Evolutionary conservation across 2,888 invertebrate genomes (phyloP).

Genomic region (Drosophila dives): DNA sequence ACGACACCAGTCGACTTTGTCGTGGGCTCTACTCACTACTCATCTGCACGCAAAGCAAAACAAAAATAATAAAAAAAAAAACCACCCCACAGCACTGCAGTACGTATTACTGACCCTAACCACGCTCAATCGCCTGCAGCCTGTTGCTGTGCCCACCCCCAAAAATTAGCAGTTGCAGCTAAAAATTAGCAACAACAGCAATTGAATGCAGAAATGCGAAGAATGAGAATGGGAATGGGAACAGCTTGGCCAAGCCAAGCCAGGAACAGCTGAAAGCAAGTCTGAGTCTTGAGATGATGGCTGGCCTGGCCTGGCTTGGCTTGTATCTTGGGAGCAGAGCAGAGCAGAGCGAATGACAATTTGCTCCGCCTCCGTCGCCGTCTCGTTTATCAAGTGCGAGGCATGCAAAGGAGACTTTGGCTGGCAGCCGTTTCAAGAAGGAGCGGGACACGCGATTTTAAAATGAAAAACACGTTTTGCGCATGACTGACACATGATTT

Average conservation of each 20-base stretch:
- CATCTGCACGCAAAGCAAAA: background rate
- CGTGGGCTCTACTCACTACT: constrained; percentile 48
- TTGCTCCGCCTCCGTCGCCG: constrained; percentile 83
- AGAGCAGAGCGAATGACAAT: constrained; percentile 59
- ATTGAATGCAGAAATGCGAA: background rate
- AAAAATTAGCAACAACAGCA: constrained; percentile 12
- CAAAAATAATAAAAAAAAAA: constrained; percentile 40
- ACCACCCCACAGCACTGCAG: constrained; percentile 54
- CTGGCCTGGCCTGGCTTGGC: constrained; percentile 24
- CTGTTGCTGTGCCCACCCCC: constrained; percentile 57
- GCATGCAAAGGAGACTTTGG: constrained; percentile 70
- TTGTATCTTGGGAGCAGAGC: constrained; percentile 37
- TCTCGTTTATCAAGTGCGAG: constrained; percentile 71
- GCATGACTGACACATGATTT: constrained; percentile 79
- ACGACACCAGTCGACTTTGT: constrained; percentile 21
- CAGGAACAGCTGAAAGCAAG: constrained; percentile 21
- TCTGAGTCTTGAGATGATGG: constrained; percentile 47
- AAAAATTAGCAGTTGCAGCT: constrained; percentile 39
- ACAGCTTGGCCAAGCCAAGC: constrained; percentile 30
- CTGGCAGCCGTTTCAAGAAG: constrained; percentile 44
- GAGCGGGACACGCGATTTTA: constrained; percentile 75
- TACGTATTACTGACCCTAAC: constrained; percentile 23
- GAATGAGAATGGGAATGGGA: constrained; percentile 20
- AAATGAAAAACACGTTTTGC: constrained; percentile 80
- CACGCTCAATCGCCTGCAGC: constrained; percentile 50